Percentiles rank a stretch among this genome's conserved stretches.
Evolutionary conservation across 2,888 invertebrate species (phyloP).

Genomic region (Pyrrhosoma nymphula): DNA sequence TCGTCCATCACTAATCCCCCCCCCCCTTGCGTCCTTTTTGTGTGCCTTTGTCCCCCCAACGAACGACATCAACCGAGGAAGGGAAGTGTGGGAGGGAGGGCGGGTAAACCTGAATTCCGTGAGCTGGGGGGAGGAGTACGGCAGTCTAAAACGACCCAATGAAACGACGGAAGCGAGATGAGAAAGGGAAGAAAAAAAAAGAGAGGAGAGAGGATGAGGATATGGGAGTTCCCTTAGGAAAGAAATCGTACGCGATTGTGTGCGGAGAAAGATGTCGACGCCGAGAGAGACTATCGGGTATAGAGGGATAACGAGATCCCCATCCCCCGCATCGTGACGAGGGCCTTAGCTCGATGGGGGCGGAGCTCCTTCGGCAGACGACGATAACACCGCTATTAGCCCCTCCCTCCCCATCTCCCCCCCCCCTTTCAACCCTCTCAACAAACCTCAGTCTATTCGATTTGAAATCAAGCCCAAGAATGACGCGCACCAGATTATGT

Average conservation of each 20-base stretch:
- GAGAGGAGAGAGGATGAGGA: neutral
- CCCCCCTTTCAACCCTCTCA: neutral
- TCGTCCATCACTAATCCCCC: too few relatives aligned
- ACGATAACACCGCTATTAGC: neutral
- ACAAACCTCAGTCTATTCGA: neutral
- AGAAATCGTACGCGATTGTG: neutral
- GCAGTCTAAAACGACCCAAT: neutral
- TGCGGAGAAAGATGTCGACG: slow-evolving; percentile 2
- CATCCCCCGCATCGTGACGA: neutral
- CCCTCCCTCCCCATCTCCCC: neutral
- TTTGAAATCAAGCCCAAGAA: neutral
- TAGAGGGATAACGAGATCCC: neutral
- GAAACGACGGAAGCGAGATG: neutral
- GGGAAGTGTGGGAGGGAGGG: too few relatives aligned
- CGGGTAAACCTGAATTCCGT: neutral
- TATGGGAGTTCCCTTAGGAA: neutral
- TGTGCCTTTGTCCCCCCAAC: neutral
- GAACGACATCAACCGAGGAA: neutral
- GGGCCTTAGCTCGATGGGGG: neutral
- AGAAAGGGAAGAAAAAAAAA: neutral
- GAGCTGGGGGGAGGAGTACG: neutral
- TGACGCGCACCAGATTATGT: neutral
- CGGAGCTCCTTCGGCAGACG: neutral
- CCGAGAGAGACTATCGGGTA: neutral
- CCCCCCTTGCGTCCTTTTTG: neutral